Evolutionary conservation across 2,888 invertebrate species (phyloP), one percentile per base, ranked within the genome.

Genomic region (Rhodophaea formosa): DNA sequence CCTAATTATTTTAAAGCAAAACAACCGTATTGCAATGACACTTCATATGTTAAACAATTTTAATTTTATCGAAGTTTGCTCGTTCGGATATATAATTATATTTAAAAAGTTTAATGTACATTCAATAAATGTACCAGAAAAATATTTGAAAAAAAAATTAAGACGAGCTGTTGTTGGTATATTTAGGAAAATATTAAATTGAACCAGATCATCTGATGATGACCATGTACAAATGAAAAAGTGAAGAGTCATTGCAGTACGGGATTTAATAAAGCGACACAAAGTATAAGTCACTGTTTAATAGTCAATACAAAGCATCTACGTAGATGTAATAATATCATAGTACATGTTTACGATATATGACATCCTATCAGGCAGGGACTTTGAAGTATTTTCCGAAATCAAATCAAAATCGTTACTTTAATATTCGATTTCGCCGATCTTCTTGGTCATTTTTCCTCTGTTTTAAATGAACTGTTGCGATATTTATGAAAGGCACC

Each of bases 121-220:
- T 88, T 84, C 82, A 75, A 66, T 54, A 64, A 82, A 79, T 83
- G 79, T 84, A 82, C 79, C 72, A 82, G 80, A 75, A 83, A 84
- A 56, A 46, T 39, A 39, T 51, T 51, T 35, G 32, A 56, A 55
- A 82, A 78, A 76, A 82, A 85, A 80, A 77, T 70, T 74, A 69
- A 70, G 70, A 76, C 86, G 90, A 89, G 88, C 88, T 84, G 86
- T 91, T 91, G 91, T 91, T 91, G 91, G 89, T 91, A 91, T 91
- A 89, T 91, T 91, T 91, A 91, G 90, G 75, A 85, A 90, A 91
- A 88, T 87, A 85, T 86, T 82, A 87, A 85, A 81, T 72, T 72
- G 73, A 88, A 84, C 84, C 93, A 93, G 93, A 93, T 93, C 93
- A 94, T 93, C 93, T 94, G 93, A 93, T 94, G 93, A 91, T 92